Percentiles rank a stretch among this genome's conserved stretches.
Conservation (phyloP, 2,113 vertebrate species). For the Pyxicephalus adspersus region DNA sequence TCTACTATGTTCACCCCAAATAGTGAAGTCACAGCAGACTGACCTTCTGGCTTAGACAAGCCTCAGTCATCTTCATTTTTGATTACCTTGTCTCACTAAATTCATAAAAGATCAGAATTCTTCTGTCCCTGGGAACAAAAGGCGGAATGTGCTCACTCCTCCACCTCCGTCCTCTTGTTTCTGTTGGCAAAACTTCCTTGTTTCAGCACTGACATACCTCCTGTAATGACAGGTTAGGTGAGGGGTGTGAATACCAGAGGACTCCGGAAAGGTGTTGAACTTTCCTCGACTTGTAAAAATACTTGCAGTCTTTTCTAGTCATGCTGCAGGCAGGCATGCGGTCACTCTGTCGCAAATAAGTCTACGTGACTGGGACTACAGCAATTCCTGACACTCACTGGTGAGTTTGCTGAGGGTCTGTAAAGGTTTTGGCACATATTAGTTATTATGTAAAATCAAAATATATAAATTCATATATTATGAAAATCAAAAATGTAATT, state of each 20-base stretch:
- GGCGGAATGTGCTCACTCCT: background rate
- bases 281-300: conserved; percentile 21
- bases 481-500: no score
- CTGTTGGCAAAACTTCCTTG: conserved; percentile 18
- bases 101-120: no score
- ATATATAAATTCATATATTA: no score
- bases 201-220: conserved; percentile 3
- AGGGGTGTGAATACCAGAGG: conserved; percentile 32
- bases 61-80: background rate
- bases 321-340: conserved; percentile 1
- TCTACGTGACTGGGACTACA: background rate
- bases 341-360: background rate
- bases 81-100: background rate
- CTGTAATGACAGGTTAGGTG: background rate
- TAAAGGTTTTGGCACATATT: no score
- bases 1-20: no score
- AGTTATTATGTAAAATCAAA: no score
- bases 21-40: no score
- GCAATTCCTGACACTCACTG: no score
- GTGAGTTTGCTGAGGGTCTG: no score
- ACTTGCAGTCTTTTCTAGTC: conserved; percentile 17
- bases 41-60: no score
- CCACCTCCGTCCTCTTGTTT: background rate
- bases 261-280: conserved; percentile 18
- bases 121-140: background rate